Evolutionary conservation across 2,888 invertebrate genomes (phyloP), one percentile per base, ranked within the genome.

Genomic region (Idaea dimidiata): DNA sequence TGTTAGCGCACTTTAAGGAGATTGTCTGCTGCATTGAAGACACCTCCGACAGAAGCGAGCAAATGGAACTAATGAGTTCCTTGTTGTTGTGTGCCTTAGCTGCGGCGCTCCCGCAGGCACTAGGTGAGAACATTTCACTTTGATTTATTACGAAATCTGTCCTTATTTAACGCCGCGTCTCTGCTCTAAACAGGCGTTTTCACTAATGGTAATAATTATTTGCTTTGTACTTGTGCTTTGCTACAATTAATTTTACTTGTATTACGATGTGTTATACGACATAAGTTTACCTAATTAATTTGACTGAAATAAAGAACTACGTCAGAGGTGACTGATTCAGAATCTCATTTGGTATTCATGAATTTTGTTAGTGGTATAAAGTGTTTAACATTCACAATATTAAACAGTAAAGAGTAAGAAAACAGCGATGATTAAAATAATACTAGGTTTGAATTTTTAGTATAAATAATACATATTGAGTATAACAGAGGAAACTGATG

Each of bases 31-130:
- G 77, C 77, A 79, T 75, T 69, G 78, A 76, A 82, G 87, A 87
- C 86, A 87, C 84, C 86, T 86, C 72, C 62, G 76, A 79, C 77
- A 77, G 74, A 72, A 69, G 71, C 70, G 78, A 66, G 74, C 82
- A 87, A 88, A 90, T 90, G 89, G 87, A 86, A 86, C 86, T 89
- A 90, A 91, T 89, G 88, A 89, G 84, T 83, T 81, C 82, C 71
- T 71, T 88, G 80, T 84, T 90, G 85, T 82, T 88, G 71, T 89
- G 78, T 73, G 82, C 81, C 67, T 78, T 89, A 71, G 79, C 80
- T 63, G 77, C 72, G 66, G 69, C 82, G 65, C 69, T 85, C 68
- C 81, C 87, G 68, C 84, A 77, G 75, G 79, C 78, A 59, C 75
- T 83, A 69, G 88, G 89, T 90, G 75, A 87, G 85, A 70, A 69